Conservation (phyloP, 1,140 invertebrate genomes). For the Scaptomyza montana region DNA sequence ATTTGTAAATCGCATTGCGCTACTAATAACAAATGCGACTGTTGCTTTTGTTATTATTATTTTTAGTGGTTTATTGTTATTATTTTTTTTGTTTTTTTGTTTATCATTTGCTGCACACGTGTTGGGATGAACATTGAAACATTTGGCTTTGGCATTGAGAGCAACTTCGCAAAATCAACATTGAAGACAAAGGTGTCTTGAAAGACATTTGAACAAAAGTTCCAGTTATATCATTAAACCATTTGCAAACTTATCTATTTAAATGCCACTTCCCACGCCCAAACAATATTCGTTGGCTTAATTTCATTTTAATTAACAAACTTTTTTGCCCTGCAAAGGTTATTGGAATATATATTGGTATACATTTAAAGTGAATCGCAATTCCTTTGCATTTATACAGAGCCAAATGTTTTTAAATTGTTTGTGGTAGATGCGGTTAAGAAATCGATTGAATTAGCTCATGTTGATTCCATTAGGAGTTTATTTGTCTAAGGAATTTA, state of each 20-base stretch:
- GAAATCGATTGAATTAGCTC: no score
- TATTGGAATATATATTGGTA: no score
- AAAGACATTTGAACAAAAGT: constrained; percentile 7
- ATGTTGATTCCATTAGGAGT: no score
- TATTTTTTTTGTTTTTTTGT: constrained; percentile 48
- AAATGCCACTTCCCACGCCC: constrained; percentile 52
- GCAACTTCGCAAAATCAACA: constrained; percentile 61
- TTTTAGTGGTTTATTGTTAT: constrained; percentile 25
- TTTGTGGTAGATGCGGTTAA: no score
- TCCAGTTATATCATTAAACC: constrained; percentile 33
- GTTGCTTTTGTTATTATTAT: constrained; percentile 34
- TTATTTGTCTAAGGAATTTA: no score
- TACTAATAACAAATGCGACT: constrained; percentile 56
- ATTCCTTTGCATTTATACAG: no score
- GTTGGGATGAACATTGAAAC: constrained; percentile 33
- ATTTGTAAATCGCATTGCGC: constrained; percentile 74
- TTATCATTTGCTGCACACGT: constrained; percentile 46
- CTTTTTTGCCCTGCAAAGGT: constrained; percentile 7
- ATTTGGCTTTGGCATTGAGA: constrained; percentile 59
- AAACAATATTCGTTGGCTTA: constrained; percentile 34
- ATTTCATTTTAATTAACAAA: constrained; percentile 69
- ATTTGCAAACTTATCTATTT: constrained; percentile 46
- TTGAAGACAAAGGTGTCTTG: constrained; percentile 15
- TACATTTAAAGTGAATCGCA: no score
- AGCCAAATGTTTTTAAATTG: no score